phyloP scores from a whole-genome alignment of 37 sponge, comb jelly and placozoan genomes.

The Beroe forskalii region DNA sequence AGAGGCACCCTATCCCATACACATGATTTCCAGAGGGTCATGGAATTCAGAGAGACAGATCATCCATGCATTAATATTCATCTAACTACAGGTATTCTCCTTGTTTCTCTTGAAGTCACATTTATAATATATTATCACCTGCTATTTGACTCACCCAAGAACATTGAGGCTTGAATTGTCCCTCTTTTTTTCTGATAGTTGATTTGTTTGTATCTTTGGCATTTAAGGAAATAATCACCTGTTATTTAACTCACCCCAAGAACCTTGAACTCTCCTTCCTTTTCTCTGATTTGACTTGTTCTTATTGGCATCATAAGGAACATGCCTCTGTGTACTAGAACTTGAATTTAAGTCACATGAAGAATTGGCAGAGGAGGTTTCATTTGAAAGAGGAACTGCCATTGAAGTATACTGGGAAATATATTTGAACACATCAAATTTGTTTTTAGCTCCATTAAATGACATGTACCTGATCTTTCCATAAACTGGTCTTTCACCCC shows the following conservation, averaged over 20 bases:
- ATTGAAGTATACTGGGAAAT: neutral
- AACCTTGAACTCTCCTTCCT: constrained; percentile 7
- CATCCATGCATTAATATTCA: too few species aligned
- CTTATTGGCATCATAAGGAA: too few species aligned
- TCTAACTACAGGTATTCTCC: too few species aligned
- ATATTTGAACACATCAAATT: neutral
- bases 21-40: too few species aligned
- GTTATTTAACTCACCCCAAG: constrained; percentile 33
- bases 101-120: too few species aligned
- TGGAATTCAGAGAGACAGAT: too few species aligned
- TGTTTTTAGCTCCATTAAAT: neutral
- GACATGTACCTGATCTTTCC: constrained; percentile 46
- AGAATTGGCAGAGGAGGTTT: too few species aligned
- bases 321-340: neutral
- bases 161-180: too few species aligned
- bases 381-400: neutral
- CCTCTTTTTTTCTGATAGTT: too few species aligned
- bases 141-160: too few species aligned
- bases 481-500: constrained; percentile 56
- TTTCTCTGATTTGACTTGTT: neutral
- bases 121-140: too few species aligned
- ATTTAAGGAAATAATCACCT: neutral
- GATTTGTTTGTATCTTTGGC: neutral
- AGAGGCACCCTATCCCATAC: too few species aligned
- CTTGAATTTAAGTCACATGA: neutral